Conservation (phyloP, 2,797 vertebrate species). For the Platalea minor region DNA sequence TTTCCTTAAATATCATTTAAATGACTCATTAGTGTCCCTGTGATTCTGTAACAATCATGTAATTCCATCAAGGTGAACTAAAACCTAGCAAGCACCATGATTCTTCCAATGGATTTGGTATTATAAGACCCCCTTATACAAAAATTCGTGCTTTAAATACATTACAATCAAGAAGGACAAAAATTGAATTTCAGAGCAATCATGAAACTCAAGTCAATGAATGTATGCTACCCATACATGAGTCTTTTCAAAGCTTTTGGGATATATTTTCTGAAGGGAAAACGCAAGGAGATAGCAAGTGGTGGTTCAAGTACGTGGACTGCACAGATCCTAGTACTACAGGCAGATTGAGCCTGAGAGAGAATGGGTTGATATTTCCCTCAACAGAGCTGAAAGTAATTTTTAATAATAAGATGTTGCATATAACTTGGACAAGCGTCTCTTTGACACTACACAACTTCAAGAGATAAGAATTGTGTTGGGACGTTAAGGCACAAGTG, state of each 20-base stretch:
- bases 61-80: not conserved
- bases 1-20: not conserved
- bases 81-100: not conserved
- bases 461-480: not conserved
- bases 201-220: not conserved
- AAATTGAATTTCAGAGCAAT: not conserved
- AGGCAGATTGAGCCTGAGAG: not conserved
- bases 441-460: not conserved
- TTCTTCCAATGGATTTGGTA: not conserved
- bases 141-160: not conserved
- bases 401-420: not conserved
- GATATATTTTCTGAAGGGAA: not conserved
- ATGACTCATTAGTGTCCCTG: not conserved
- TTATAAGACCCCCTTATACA: not conserved
- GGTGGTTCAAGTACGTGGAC: not conserved
- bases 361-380: not conserved
- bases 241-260: not conserved
- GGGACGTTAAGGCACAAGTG: not conserved
- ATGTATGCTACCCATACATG: accelerated
- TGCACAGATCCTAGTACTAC: not conserved
- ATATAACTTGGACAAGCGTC: not conserved
- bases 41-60: accelerated
- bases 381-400: not conserved
- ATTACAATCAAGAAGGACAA: not conserved
- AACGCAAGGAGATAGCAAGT: not conserved